A percentile compares a stretch with the other conserved stretches of the same genome.
Evolutionary conservation across 2,797 vertebrate species (phyloP).

Genomic region (Syngnathus rostellatus): DNA sequence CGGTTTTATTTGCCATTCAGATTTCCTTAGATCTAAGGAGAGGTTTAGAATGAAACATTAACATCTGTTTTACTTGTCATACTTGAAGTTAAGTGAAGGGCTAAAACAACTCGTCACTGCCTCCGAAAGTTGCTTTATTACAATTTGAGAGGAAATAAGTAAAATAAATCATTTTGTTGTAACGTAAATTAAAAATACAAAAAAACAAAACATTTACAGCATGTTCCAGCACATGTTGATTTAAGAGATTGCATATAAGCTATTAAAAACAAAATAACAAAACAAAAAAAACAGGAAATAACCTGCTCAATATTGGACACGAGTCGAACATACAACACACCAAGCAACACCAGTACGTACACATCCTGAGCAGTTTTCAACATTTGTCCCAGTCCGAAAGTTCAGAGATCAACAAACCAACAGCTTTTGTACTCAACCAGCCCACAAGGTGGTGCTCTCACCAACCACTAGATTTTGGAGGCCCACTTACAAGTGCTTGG

Average conservation of each 20-base stretch:
- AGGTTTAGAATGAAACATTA: neutral
- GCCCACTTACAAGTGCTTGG: constrained; percentile 36
- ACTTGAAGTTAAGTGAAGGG: neutral
- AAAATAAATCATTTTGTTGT: constrained; percentile 39
- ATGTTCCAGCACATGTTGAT: constrained; percentile 45
- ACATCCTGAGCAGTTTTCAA: constrained; percentile 12
- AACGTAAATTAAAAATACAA: constrained; percentile 9
- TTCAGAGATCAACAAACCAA: neutral
- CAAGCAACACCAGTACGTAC: constrained; percentile 19
- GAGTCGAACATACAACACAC: constrained; percentile 24
- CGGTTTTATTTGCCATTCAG: neutral
- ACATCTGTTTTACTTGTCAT: neutral
- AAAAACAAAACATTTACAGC: constrained; percentile 38
- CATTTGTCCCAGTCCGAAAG: neutral
- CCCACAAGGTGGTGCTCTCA: constrained; percentile 53
- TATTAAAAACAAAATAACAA: constrained; percentile 18
- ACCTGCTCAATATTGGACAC: neutral
- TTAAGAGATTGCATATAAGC: constrained; percentile 58
- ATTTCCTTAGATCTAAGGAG: neutral
- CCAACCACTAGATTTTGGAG: constrained; percentile 10
- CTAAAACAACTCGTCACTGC: constrained; percentile 12
- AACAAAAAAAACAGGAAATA: constrained; percentile 7
- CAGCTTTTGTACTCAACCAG: neutral
- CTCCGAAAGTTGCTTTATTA: constrained; percentile 48
- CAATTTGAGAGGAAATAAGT: constrained; percentile 41